Conservation (phyloP, 2,888 invertebrate genomes). For the Myopa tessellatipennis region DNA sequence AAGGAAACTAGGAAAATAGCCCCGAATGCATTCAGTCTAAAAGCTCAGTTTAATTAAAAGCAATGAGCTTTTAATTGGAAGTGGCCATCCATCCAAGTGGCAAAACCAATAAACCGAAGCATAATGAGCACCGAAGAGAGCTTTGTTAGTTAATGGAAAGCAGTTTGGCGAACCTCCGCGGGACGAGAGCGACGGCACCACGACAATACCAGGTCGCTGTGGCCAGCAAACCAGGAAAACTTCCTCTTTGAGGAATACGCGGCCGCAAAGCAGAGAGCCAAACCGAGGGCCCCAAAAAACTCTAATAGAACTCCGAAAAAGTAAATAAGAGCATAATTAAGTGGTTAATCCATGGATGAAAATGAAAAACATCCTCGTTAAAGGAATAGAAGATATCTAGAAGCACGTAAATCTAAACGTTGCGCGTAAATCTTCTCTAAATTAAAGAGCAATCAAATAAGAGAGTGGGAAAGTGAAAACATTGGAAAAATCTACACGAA, state of each 20-base stretch:
- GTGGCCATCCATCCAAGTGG: constrained; percentile 1
- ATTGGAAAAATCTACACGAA: too few relatives aligned
- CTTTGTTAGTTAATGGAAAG: constrained; percentile 23
- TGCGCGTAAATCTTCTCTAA: too few relatives aligned
- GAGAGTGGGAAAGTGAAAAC: too few relatives aligned
- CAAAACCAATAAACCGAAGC: constrained; percentile 19
- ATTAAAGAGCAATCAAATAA: too few relatives aligned
- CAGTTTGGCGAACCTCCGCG: constrained; percentile 3
- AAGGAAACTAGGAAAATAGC: background rate
- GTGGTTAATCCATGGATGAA: background rate
- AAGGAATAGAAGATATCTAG: too few relatives aligned
- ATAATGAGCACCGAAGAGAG: constrained; percentile 18
- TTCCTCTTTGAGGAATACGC: background rate
- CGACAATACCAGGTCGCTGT: background rate
- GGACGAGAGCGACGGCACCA: too few relatives aligned
- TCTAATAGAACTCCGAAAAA: background rate
- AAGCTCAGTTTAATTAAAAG: constrained; percentile 27
- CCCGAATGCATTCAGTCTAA: constrained; percentile 1
- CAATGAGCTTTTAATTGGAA: constrained; percentile 22
- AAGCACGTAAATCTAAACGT: too few relatives aligned
- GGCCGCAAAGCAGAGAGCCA: background rate
- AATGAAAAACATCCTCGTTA: too few relatives aligned
- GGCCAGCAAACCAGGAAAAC: background rate
- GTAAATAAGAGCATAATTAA: background rate
- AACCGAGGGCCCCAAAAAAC: background rate